Evolutionary conservation across 1,140 invertebrate genomes (phyloP).

Genomic region (Nilaparvata lugens): DNA sequence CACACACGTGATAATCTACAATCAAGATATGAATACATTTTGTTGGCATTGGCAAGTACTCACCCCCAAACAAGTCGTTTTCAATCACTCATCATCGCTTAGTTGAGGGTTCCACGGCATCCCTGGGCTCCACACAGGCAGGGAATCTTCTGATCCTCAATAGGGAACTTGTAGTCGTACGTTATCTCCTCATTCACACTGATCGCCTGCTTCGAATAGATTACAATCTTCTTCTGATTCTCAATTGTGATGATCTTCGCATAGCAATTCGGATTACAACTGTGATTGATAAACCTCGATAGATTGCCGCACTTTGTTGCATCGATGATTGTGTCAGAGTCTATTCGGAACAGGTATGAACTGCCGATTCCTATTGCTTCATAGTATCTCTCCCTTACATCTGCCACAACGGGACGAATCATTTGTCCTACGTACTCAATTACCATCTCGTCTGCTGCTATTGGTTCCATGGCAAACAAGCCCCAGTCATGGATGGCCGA

Average conservation of each 20-base stretch:
- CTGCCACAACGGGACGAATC: conserved; percentile 86
- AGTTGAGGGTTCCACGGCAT: conserved; percentile 92
- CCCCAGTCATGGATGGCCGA: conserved; percentile 98
- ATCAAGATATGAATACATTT: too few relatives aligned
- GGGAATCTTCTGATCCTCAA: conserved; percentile 96
- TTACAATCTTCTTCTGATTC: conserved; percentile 96
- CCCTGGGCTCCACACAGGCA: conserved; percentile 87
- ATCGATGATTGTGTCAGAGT: conserved; percentile 93
- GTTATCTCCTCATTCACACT: conserved; percentile 97
- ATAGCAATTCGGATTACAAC: conserved; percentile 98
- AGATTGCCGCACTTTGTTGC: conserved; percentile 96
- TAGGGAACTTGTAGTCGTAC: conserved; percentile 98
- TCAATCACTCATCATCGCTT: conserved; percentile 19
- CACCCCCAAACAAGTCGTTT: too few relatives aligned
- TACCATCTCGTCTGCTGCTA: conserved; percentile 97
- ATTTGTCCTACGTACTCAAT: conserved; percentile 97
- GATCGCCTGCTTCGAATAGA: conserved; percentile 96
- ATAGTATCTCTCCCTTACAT: conserved; percentile 87
- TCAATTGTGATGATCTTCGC: conserved; percentile 96
- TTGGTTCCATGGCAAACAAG: conserved; percentile 93
- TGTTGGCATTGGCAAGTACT: too few relatives aligned
- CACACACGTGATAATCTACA: too few relatives aligned
- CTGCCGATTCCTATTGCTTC: conserved; percentile 86
- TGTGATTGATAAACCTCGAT: conserved; percentile 97
- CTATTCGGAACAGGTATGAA: conserved; percentile 94